These are phyloP conservation scores for Hypomecis punctinalis DNA, from an alignment of 2,888 invertebrate species.

Conservation along the genomic window DNA sequence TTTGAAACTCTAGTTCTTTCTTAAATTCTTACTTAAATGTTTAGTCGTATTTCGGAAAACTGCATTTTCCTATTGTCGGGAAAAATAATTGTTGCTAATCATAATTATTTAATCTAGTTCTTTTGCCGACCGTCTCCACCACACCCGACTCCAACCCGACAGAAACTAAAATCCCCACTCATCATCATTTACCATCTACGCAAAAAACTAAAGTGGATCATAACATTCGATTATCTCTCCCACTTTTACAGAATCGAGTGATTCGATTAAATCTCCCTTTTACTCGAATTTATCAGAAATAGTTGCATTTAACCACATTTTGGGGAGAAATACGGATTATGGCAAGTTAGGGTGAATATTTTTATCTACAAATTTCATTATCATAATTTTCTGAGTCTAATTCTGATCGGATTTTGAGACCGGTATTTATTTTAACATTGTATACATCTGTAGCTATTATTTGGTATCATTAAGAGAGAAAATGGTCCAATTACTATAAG, in stretches of 20 bases:
- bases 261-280: conserved; percentile 78
- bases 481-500: too few relatives aligned
- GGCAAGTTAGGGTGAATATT: conserved; percentile 65
- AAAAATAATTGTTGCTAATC: too few relatives aligned
- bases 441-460: conserved; percentile 34
- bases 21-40: too few relatives aligned
- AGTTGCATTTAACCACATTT: conserved; percentile 73
- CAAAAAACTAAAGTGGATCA: conserved; percentile 68
- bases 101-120: too few relatives aligned
- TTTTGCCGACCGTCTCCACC: too few relatives aligned
- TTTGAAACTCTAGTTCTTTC: too few relatives aligned
- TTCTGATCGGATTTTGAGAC: conserved; percentile 52
- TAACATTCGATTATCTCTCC: conserved; percentile 70
- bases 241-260: conserved; percentile 47
- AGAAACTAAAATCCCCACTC: conserved; percentile 15
- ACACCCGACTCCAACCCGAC: conserved; percentile 4
- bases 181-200: conserved; percentile 45
- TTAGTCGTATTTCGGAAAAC: too few relatives aligned
- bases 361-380: conserved; percentile 68
- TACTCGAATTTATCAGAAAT: conserved; percentile 73
- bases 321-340: conserved; percentile 65
- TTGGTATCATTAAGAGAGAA: background rate
- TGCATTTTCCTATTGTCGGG: too few relatives aligned
- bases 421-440: conserved; percentile 41
- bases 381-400: conserved; percentile 57